A percentile compares a stretch with the other conserved stretches of the same genome.
These are phyloP conservation scores for Hylia prasina DNA, from an alignment of 2,113 vertebrate species.

Conservation along the genomic window DNA sequence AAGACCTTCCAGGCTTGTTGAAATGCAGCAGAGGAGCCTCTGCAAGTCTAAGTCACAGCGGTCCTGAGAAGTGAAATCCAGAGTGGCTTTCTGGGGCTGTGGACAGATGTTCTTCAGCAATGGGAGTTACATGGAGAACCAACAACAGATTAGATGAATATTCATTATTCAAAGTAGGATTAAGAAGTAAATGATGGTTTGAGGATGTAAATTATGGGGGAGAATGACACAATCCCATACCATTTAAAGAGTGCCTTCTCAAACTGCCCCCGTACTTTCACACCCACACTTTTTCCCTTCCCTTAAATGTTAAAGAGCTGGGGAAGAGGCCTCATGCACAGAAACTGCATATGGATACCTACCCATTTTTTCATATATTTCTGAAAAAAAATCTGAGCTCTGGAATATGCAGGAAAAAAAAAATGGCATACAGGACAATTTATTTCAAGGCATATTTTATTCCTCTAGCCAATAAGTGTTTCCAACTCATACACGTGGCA, in stretches of 20 bases:
- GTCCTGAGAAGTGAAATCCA: not conserved
- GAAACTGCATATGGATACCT: not conserved
- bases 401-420: not conserved
- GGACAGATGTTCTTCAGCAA: not conserved
- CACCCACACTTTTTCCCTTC: constrained; percentile 1
- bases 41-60: accelerated
- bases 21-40: not conserved
- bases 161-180: constrained; percentile 3
- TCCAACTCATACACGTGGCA: not conserved
- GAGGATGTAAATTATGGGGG: constrained; percentile 10
- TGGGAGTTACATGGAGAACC: not conserved
- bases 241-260: constrained; percentile 36
- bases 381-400: not conserved
- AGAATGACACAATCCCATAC: constrained; percentile 22
- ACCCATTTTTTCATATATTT: not conserved
- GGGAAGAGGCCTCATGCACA: not conserved
- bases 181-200: not conserved
- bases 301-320: constrained; percentile 10
- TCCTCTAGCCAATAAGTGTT: not conserved
- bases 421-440: not conserved
- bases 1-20: not conserved
- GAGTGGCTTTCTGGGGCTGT: not conserved
- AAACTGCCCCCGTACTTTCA: constrained; percentile 12
- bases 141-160: constrained; percentile 3
- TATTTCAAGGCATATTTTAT: not conserved